Evolutionary conservation across 2,888 invertebrate species (phyloP).

Genomic region (Cheilosia variabilis): DNA sequence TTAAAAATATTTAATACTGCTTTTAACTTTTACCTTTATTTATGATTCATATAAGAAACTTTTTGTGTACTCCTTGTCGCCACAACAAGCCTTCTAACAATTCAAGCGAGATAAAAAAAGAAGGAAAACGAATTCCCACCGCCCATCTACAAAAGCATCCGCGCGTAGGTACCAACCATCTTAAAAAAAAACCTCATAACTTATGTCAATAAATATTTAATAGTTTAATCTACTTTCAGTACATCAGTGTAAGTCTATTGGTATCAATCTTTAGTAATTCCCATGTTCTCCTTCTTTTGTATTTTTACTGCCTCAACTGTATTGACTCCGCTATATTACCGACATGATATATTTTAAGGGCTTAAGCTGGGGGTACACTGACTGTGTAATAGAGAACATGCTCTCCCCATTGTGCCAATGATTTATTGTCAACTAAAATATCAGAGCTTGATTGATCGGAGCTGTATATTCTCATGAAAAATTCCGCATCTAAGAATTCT

Average conservation of each 20-base stretch:
- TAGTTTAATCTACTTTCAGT: slow-evolving; percentile 69
- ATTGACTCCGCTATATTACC: not conserved
- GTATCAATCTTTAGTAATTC: slow-evolving; percentile 43
- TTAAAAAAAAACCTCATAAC: slow-evolving; percentile 37
- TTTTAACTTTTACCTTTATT: not conserved
- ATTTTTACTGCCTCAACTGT: slow-evolving; percentile 6
- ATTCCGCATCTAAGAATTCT: not conserved
- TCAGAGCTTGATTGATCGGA: slow-evolving; percentile 62
- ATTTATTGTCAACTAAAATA: slow-evolving; percentile 67
- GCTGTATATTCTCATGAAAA: slow-evolving; percentile 10
- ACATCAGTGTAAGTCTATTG: not conserved
- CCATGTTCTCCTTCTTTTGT: slow-evolving; percentile 1
- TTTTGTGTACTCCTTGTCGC: not conserved
- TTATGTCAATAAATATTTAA: slow-evolving; percentile 70
- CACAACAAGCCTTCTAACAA: not conserved
- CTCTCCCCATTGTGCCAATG: slow-evolving; percentile 29
- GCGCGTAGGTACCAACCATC: not conserved
- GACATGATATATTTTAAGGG: slow-evolving; percentile 14
- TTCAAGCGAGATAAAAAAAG: not conserved
- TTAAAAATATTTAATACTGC: not conserved
- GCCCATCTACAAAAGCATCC: not conserved
- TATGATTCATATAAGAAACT: not conserved
- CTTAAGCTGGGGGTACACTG: not conserved
- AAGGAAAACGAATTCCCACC: not conserved
- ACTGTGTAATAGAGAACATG: not conserved